A percentile compares a stretch with the other conserved stretches of the same genome.
Evolutionary conservation across 2,797 vertebrate genomes (phyloP).

Genomic region (Centropyge bicolor): DNA sequence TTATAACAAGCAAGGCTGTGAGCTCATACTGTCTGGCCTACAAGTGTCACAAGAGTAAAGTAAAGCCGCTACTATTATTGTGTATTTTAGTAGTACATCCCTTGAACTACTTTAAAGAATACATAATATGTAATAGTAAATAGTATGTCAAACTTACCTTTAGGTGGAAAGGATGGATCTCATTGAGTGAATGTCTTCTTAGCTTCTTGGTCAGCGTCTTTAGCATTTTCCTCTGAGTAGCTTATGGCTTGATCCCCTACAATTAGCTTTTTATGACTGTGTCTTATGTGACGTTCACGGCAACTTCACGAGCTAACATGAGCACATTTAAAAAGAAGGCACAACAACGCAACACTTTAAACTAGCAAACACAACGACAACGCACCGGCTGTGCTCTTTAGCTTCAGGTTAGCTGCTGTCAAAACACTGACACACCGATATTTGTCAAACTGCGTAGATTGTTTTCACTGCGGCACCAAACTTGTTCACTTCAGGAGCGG

Average conservation of each 20-base stretch:
- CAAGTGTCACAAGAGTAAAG: slow-evolving; percentile 66
- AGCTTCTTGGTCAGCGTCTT: slow-evolving; percentile 94
- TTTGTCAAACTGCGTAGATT: slow-evolving; percentile 66
- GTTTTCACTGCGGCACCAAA: slow-evolving; percentile 60
- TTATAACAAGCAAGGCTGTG: slow-evolving; percentile 29
- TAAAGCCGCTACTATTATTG: slow-evolving; percentile 34
- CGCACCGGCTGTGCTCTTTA: slow-evolving; percentile 8
- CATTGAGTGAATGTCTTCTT: slow-evolving; percentile 91
- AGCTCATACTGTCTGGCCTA: slow-evolving; percentile 28
- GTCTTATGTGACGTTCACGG: slow-evolving; percentile 30
- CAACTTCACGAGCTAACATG: slow-evolving; percentile 59
- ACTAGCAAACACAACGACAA: not conserved
- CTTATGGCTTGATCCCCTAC: slow-evolving; percentile 59
- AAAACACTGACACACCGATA: slow-evolving; percentile 32
- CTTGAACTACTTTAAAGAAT: slow-evolving; percentile 8
- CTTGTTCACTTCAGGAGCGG: slow-evolving; percentile 67
- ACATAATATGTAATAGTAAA: not conserved
- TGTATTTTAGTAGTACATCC: not conserved
- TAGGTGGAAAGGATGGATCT: slow-evolving; percentile 92
- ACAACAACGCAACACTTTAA: slow-evolving; percentile 17
- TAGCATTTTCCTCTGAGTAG: slow-evolving; percentile 84
- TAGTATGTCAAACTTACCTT: slow-evolving; percentile 86
- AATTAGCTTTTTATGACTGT: slow-evolving; percentile 26
- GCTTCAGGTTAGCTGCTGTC: slow-evolving; percentile 43
- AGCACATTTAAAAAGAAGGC: slow-evolving; percentile 65